Evolutionary conservation across 2,113 vertebrate genomes (phyloP), one percentile per base, ranked within the genome.

Genomic region (Chitala chitala): DNA sequence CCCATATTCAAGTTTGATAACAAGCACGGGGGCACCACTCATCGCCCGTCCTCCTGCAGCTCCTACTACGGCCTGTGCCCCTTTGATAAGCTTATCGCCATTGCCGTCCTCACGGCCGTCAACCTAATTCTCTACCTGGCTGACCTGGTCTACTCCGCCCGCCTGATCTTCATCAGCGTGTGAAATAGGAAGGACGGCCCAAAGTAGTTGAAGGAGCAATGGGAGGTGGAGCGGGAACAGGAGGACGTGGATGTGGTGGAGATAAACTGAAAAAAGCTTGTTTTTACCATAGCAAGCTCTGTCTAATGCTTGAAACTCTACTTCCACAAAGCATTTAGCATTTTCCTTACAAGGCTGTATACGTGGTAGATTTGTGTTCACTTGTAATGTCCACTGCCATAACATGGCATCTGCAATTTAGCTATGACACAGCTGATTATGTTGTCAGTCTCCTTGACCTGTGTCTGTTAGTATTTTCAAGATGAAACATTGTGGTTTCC

Each of bases 121-220:
- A 96, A 96, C 86, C 89, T 96, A 68, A 51, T 96, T 78, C 89
- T 93, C 0, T 96, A 96, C 38, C 64, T 96, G 77, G 88, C 86
- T 0, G 94, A 96, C 76, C 84, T 96, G 74, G 87, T 93, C 51
- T 89, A 94, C 84, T 96, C 94, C 0, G 86, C 92, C 33, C 90
- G 86, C 46, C 87, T 96, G 75, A 84, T 95, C 29, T 94, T 95
- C 5, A 88, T 96, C 78, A 88, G 74, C 2, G 89, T 85, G 50
- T 95, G 1, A 5, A 63, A 51, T 6, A 22, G 55, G 13, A 24
- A 7, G 69, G 20, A 12, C 0, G 1, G 17, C 3, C 17, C 24
- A 10, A n/a, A n/a, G n/a, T n/a, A n/a, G n/a, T n/a, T n/a, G n/a
- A n/a, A n/a, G n/a, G n/a, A n/a, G n/a, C n/a, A n/a, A n/a, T n/a